Evolutionary conservation across 2,797 vertebrate genomes (phyloP).

Genomic region (Scolopax bukidnonensis): DNA sequence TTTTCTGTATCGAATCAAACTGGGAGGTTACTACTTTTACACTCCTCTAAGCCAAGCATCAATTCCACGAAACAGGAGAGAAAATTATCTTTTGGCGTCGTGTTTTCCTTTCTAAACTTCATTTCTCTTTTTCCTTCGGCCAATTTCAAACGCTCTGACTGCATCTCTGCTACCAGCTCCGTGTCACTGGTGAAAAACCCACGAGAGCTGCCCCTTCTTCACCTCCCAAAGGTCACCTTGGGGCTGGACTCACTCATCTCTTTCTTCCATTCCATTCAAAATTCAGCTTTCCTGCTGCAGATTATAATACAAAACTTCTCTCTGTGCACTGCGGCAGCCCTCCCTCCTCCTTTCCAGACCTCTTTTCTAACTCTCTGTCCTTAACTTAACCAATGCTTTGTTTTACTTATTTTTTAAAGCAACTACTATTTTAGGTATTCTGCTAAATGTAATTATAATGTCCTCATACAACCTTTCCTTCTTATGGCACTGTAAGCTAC

Average conservation of each 20-base stretch:
- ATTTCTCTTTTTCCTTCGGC: not conserved
- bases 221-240: fast-evolving
- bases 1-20: not conserved
- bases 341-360: not conserved
- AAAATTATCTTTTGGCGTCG: not conserved
- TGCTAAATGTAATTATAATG: not conserved
- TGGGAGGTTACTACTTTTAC: not conserved
- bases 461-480: not conserved
- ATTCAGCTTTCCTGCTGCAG: not conserved
- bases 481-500: not conserved
- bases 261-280: not conserved
- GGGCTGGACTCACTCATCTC: not conserved
- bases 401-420: not conserved
- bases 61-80: not conserved
- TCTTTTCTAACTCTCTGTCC: not conserved
- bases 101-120: not conserved
- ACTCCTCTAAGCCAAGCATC: not conserved
- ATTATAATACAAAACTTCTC: not conserved
- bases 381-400: not conserved
- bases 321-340: not conserved
- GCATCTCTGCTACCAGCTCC: not conserved
- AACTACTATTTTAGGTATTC: not conserved
- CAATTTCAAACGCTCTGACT: not conserved
- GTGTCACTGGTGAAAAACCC: not conserved
- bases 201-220: not conserved